Conservation (phyloP, 2,888 invertebrate genomes). For the Dasypolia templi region DNA sequence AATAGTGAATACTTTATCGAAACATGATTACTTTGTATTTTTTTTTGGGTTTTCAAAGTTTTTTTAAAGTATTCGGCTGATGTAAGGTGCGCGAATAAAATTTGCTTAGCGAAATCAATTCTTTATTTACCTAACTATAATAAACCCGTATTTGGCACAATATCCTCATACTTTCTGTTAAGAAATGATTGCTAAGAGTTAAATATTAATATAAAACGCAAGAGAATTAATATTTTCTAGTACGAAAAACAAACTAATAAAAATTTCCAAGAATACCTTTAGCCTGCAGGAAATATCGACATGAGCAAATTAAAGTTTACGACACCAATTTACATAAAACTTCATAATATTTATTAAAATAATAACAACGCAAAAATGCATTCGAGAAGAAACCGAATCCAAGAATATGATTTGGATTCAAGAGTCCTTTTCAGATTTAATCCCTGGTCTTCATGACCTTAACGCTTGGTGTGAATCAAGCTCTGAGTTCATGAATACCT, state of each 20-base stretch:
- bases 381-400: slow-evolving; percentile 5
- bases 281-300: slow-evolving; percentile 16
- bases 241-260: slow-evolving; percentile 8
- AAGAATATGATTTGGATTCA: neutral
- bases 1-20: neutral
- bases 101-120: neutral
- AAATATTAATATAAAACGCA: neutral
- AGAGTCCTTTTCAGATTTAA: neutral
- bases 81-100: too few species aligned
- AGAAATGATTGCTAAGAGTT: neutral
- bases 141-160: neutral
- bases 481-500: too few species aligned
- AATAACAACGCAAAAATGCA: slow-evolving; percentile 8
- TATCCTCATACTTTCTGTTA: neutral
- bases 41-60: neutral
- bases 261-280: slow-evolving; percentile 26
- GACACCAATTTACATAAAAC: slow-evolving; percentile 19
- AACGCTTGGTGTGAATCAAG: too few species aligned
- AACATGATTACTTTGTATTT: too few species aligned
- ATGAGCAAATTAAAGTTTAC: slow-evolving; percentile 32
- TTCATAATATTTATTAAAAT: slow-evolving; percentile 32
- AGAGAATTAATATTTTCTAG: neutral
- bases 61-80: neutral
- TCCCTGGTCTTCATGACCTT: neutral
- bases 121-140: neutral